Evolutionary conservation across 2,888 invertebrate species (phyloP), one percentile per base, ranked within the genome.

Genomic region (Choristoneura rosaceana): DNA sequence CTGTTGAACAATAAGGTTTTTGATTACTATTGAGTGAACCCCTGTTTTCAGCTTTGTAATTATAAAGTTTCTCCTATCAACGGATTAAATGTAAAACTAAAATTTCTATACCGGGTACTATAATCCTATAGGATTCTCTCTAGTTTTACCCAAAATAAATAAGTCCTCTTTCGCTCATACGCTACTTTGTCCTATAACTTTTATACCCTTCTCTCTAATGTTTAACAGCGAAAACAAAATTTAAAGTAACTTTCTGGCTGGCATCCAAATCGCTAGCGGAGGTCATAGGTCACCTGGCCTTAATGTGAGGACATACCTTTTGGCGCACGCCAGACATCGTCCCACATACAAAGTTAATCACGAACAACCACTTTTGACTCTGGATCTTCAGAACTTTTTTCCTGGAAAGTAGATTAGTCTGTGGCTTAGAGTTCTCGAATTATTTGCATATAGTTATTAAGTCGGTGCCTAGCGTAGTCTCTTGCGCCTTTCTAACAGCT

Each of bases 261-360:
- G 78, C 76, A 75, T 89, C 91, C 91, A 91, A 90, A 88, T 87
- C 86, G 85, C 84, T 82, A 81, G 80, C 83, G 76, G 81, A 81
- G 87, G 83, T 84, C 87, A 74, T 89, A 87, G 87, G 87, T 91
- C 89, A 90, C 89, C 87, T 87, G 85, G 70, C 82, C 84, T 85
- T 88, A 89, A 89, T 88, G 90, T 87, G 84, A 82, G 84, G 82
- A 85, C 85, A 86, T 84, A 87, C 85, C 86, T 87, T 82, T 85
- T 87, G 84, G 85, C 82, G 80, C 79, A 33, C 65, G 74, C 74
- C 76, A 77, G 66, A 71, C 70, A 61, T 61, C 34, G 76, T 60
- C 79, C 78, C 82, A 81, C 81, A 84, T 81, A 80, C 79, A 82
- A 82, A 82, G 82, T 82, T 82, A 79, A 82, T 84, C 83, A 80